Base-by-base conservation (phyloP, 2,888 invertebrate species). In the Eristalinus aeneus region DNA sequence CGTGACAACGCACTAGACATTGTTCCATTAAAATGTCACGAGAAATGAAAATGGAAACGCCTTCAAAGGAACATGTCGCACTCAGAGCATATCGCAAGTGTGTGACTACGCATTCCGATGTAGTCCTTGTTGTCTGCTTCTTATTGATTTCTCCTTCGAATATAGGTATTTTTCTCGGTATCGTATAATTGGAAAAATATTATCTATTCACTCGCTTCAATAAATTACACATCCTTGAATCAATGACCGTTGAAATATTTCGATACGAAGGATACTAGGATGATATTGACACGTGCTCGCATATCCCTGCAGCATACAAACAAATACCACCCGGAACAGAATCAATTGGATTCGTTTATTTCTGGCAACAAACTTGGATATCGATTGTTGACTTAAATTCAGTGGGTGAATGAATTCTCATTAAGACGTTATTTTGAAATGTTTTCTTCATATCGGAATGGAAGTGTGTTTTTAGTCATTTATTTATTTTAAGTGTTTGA, bases 21-120 rank as follows among this genome's bases (percentile, higher is more conserved):
- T 54, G 54, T 32, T 67, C 67, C 54, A 54, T 54, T 54, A 67
- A 54, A 67, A 67, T 67, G 67, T 54, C 54, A 67, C 54, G 32
- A 53, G 67, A 67, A 64, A 64, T 20, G 27, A 53, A 54, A 54
- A 54, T 54, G 31, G 31, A 23, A 56, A 56, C 22, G 4, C 56
- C 23, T 22, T 5, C 11, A 56, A 56, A 23, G 23, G 23, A 56
- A 56, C 11, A 56, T 23, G 12, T 46, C 16, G 65, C 46, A 27
- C 46, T 65, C 65, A 65, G 65, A 65, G 46, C 16, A 23, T 23
- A 10, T 39, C n/a, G 46, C 10, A 65, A 65, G 23, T 56, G 23
- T 56, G 11, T 46, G 27, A 54, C 31, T 20, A 32, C 32, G 12
- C 54, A 67, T 67, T 54, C 54, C 46, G 11, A 16, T 65, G n/a